Percentiles rank a stretch among this genome's conserved stretches.
These are phyloP conservation scores for Tylochromis polylepis DNA, from an alignment of 2,113 vertebrate species.

Conservation along the genomic window DNA sequence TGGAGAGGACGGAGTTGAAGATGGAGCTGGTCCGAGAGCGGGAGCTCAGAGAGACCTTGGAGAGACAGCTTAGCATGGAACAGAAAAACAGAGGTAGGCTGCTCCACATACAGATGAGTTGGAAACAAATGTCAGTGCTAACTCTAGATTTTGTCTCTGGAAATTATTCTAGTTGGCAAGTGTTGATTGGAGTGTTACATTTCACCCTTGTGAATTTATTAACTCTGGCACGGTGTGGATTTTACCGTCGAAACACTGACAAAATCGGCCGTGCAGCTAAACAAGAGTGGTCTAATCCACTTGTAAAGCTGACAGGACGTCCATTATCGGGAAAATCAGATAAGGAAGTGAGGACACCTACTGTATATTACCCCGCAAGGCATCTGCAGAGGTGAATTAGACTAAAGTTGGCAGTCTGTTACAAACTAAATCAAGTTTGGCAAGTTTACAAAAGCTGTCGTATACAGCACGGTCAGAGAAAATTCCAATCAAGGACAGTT, in stretches of 20 bases:
- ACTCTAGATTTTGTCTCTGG: background rate
- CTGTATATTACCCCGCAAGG: slow-evolving; percentile 42
- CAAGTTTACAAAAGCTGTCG: slow-evolving; percentile 25
- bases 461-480: background rate
- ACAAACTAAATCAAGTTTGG: slow-evolving; percentile 45
- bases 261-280: slow-evolving; percentile 7
- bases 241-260: background rate
- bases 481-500: slow-evolving; percentile 13
- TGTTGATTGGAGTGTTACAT: background rate
- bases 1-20: slow-evolving; percentile 98
- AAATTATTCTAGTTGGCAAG: background rate
- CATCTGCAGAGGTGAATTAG: slow-evolving; percentile 44
- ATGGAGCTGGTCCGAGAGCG: slow-evolving; percentile 97
- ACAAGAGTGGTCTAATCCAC: slow-evolving; percentile 20
- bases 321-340: slow-evolving; percentile 43
- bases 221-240: background rate
- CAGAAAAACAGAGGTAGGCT: slow-evolving; percentile 93
- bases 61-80: slow-evolving; percentile 94
- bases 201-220: background rate
- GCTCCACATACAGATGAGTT: background rate
- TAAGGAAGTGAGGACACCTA: slow-evolving; percentile 46
- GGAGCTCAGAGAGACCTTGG: slow-evolving; percentile 93
- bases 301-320: slow-evolving; percentile 25
- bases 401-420: slow-evolving; percentile 23
- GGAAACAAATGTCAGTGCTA: background rate